Conservation (phyloP, 2,113 vertebrate species). For the Nyctereutes procyonoides region DNA sequence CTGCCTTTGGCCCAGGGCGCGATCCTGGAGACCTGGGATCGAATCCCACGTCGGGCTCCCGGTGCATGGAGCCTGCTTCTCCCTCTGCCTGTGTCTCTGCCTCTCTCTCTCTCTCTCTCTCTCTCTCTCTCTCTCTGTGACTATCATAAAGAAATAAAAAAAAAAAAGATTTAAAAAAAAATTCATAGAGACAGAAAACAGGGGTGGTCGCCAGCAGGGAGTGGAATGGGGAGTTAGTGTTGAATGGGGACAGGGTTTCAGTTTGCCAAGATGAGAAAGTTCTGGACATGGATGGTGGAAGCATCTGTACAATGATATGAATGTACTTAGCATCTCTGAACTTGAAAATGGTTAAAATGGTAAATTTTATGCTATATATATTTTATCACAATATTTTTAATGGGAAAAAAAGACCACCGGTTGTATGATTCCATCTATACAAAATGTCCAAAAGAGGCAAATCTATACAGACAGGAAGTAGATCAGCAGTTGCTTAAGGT, state of each 20-base stretch:
- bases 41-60: too few species aligned
- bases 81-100: too few species aligned
- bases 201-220: not conserved
- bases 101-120: too few species aligned
- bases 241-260: not conserved
- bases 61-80: too few species aligned
- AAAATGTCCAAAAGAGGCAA: not conserved
- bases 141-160: too few species aligned
- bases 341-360: not conserved
- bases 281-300: not conserved
- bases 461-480: not conserved
- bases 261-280: not conserved
- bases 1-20: too few species aligned
- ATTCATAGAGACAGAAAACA: not conserved
- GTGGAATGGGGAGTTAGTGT: not conserved
- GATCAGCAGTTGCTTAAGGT: not conserved
- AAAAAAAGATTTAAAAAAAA: too few species aligned
- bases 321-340: not conserved
- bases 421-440: not conserved
- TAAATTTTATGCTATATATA: not conserved
- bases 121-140: too few species aligned
- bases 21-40: too few species aligned
- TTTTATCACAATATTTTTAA: constrained; percentile 21
- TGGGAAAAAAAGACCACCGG: not conserved
- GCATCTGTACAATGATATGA: not conserved